Base-by-base conservation (phyloP, 2,888 invertebrate genomes). In the Dicycla oo region DNA sequence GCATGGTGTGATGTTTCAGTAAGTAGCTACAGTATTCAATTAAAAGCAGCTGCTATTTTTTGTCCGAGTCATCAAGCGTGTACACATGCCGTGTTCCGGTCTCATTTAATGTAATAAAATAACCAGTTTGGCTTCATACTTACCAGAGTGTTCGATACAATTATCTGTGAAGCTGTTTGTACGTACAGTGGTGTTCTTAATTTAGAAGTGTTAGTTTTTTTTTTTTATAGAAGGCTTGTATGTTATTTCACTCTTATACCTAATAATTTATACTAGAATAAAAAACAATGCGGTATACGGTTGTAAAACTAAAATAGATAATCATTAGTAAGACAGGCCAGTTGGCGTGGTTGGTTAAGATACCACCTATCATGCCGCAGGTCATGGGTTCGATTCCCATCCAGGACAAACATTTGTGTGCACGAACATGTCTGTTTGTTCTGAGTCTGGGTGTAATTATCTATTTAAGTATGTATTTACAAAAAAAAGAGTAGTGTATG, bases 61-160 rank as follows among this genome's bases (percentile, higher is more conserved):
- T 66, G 40, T 18, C 7, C 10, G n/a, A 47, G 10, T 54, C 61
- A 53, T 54, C 38, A 56, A 47, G 18, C 64, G 56, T 57, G 61
- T 53, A 34, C 40, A 10, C 13, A 30, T 63, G n/a, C 13, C 18
- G n/a, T 57, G 53, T 58, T 63, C 34, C 18, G 26, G 62, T 43
- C 26, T 30, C 57, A 62, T 49, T 66, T 26, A 34, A 67, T 60
- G 4, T 67, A 26, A 47, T 74, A 56, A 64, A 62, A 63, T 58
- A 75, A 75, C 54, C 53, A 30, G 70, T 75, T 69, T 67, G n/a
- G n/a, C 64, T 34, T 60, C 81, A 81, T 79, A 3, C 11, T 40
- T 70, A 76, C 70, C 71, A 67, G 10, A 15, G 10, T 64, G 20
- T 23, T 38, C 20, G 13, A 23, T 34, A 40, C 20, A 51, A 51